Evolutionary conservation across 2,888 invertebrate genomes (phyloP), one percentile per base, ranked within the genome.

Genomic region (Chrysotoxum bicinctum): DNA sequence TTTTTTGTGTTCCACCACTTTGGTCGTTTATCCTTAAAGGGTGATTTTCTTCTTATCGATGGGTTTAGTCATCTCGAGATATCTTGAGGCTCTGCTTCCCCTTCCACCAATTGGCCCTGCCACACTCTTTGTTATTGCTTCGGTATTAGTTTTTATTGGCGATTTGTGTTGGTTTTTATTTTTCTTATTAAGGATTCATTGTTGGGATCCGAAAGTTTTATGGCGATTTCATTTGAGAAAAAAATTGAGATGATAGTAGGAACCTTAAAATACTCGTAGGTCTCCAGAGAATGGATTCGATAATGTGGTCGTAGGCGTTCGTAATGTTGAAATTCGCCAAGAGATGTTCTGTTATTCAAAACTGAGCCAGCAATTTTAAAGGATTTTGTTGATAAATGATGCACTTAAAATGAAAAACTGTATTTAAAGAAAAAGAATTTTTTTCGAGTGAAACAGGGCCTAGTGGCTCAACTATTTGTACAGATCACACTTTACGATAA

Each of bases 11-110:
- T 52, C 32, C 14, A 72, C 52, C 52, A 32, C 14, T 70, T 45
- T 32, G 19, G 19, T 48, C 58, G 68, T 68, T 69, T 74, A 76
- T 75, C 77, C 68, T 73, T 81, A 80, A 85, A 85, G 80, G 76
- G 72, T 77, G 69, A 81, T 81, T 85, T 54, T 73, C 66, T 77
- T 74, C 70, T 85, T 77, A 81, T 85, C 85, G 85, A 81, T 85
- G 48, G 73, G 62, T 73, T 81, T 58, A 73, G 81, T 60, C 72
- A 75, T 80, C 48, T 54, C 43, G 48, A 45, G 68, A 68, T 76
- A 60, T 54, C 84, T 68, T 14, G 32, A 66, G 79, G 78, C 69
- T 35, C 56, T 43, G 45, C 21, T 48, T 48, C 23, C 26, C n/a
- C 23, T 43, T 30, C 12, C 4, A 45, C 8, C 64, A 19, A 45